Base-by-base conservation (phyloP, 2,797 vertebrate species). In the Gymnothorax javanicus region DNA sequence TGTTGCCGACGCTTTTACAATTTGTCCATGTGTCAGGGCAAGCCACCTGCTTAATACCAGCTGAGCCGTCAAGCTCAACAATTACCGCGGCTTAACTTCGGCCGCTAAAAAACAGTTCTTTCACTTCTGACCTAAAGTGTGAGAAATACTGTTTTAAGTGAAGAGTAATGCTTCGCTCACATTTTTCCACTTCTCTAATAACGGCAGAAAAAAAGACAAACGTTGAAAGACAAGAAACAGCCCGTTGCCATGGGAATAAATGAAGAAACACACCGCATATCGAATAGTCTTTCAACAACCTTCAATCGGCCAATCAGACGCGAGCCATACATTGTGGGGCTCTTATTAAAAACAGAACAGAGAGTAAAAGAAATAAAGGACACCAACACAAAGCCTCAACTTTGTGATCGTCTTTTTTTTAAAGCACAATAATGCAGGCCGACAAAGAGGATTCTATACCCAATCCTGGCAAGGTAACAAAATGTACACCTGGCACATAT, bases 21-120 rank as follows among this genome's bases (percentile, higher is more conserved):
- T 94, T 93, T 91, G 92, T 94, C 89, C 81, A 85, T 87, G 85
- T 86, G 88, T 91, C 92, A 85, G 71, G 89, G 88, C 87, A 82
- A 94, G 94, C 93, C 94, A 96, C 94, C 95, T 95, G 96, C 90
- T 92, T 88, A 86, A 90, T 73, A 88, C 88, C 93, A 92, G 93
- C 93, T 94, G 92, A 95, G 92, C 88, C 89, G 91, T 90, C 90
- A 91, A 79, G 92, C 90, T 87, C 91, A 88, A 91, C 94, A 93
- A 95, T 95, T 95, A 94, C 87, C 89, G 86, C 17, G 85, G 87
- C 90, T 91, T 94, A 92, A 89, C 90, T 64, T 90, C 88, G 90
- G 89, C 92, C 92, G 91, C 91, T 93, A 54, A 15, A 52, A 43
- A 60, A 64, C 23, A 88, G 87, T 84, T 88, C 73, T 94, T 94